Percentiles rank a stretch among this genome's conserved stretches.
Evolutionary conservation across 2,113 vertebrate species (phyloP).

Genomic region (Sinocyclocheilus maitianheensis): DNA sequence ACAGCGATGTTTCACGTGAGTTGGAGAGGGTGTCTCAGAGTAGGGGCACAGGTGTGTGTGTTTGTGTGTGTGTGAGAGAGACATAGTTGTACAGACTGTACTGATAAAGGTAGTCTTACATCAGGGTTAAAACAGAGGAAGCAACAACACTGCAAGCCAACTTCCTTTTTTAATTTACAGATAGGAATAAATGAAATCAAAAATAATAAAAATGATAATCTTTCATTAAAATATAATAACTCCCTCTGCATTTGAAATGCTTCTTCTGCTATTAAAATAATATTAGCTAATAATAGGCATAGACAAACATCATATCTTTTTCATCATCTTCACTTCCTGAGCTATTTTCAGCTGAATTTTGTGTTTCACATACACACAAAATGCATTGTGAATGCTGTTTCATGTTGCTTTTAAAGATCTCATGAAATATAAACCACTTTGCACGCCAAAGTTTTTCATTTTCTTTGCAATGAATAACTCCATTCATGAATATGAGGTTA

Average conservation of each 20-base stretch:
- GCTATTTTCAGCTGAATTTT: background rate
- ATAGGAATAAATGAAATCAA: background rate
- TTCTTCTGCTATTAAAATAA: background rate
- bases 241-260: background rate
- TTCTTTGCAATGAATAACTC: background rate
- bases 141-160: background rate
- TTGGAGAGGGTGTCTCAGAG: constrained; percentile 23
- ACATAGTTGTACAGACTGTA: too few relatives aligned
- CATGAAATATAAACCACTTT: background rate
- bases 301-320: background rate
- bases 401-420: background rate
- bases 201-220: background rate
- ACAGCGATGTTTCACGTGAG: constrained; percentile 44
- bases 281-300: constrained; percentile 2
- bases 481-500: background rate
- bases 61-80: background rate
- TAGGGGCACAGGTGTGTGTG: background rate
- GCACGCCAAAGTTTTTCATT: background rate
- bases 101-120: background rate
- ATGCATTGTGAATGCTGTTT: constrained; percentile 11
- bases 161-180: background rate
- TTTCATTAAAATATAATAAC: background rate
- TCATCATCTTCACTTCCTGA: background rate
- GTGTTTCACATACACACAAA: background rate
- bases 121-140: background rate